A percentile compares a stretch with the other conserved stretches of the same genome.
phyloP scores from a whole-genome alignment of 2,888 invertebrate species.

The Steromphala cineraria region DNA sequence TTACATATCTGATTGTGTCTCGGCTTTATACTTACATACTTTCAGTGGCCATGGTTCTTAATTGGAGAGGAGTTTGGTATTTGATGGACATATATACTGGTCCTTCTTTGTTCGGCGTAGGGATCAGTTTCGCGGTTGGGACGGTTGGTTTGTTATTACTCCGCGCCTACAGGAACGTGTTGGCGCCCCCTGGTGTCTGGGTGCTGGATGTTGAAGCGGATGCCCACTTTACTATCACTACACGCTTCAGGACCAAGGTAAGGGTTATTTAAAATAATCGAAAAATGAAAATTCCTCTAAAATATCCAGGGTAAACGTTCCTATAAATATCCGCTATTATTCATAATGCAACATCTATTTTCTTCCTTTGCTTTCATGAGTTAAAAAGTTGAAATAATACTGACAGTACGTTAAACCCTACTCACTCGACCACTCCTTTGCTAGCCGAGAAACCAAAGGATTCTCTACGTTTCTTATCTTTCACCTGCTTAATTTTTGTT shows the following conservation, averaged over 20 bases:
- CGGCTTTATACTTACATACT: neutral
- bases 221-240: neutral
- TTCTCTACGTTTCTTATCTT: no score
- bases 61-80: neutral
- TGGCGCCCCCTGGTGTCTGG: neutral
- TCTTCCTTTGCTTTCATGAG: no score
- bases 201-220: neutral
- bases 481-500: no score
- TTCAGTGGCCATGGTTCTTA: neutral
- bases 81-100: neutral
- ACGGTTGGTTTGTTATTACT: neutral
- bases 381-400: no score
- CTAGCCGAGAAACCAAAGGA: no score
- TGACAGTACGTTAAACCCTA: no score
- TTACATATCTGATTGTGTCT: neutral
- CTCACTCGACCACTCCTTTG: no score
- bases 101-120: neutral
- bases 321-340: no score
- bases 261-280: neutral
- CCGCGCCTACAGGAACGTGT: neutral
- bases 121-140: neutral
- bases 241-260: neutral
- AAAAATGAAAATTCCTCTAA: no score
- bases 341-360: no score
- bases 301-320: no score